A percentile compares a stretch with the other conserved stretches of the same genome.
Conservation (phyloP, 2,888 invertebrate genomes). For the Eulithis testata region DNA sequence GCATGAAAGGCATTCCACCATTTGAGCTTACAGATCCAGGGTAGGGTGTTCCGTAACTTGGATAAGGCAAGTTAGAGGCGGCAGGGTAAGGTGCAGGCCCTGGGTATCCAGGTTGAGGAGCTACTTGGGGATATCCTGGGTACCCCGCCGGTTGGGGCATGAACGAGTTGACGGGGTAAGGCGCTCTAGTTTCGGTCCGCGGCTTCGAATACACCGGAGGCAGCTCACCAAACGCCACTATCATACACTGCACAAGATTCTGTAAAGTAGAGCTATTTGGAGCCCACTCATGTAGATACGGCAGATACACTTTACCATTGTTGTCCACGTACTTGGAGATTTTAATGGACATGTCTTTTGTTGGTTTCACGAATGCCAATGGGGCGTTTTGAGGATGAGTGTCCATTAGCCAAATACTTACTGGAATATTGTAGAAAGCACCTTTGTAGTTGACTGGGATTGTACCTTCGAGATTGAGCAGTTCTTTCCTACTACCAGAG, state of each 20-base stretch:
- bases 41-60: slow-evolving; percentile 76
- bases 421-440: slow-evolving; percentile 96
- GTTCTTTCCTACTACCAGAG: slow-evolving; percentile 92
- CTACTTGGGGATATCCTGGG: slow-evolving; percentile 63
- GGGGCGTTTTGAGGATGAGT: slow-evolving; percentile 99
- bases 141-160: slow-evolving; percentile 79
- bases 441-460: slow-evolving; percentile 97
- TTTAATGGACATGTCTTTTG: slow-evolving; percentile 97
- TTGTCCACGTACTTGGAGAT: slow-evolving; percentile 97
- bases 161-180: slow-evolving; percentile 82
- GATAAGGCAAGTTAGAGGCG: slow-evolving; percentile 78
- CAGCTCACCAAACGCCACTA: slow-evolving; percentile 95
- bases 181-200: slow-evolving; percentile 84
- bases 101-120: slow-evolving; percentile 64
- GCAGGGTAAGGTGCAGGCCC: slow-evolving; percentile 75
- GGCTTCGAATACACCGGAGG: slow-evolving; percentile 96
- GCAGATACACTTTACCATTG: slow-evolving; percentile 97
- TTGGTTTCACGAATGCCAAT: slow-evolving; percentile 97
- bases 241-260: slow-evolving; percentile 95
- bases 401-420: slow-evolving; percentile 98
- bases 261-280: slow-evolving; percentile 92
- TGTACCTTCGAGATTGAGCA: slow-evolving; percentile 95
- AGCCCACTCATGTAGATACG: slow-evolving; percentile 98
- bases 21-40: slow-evolving; percentile 62
- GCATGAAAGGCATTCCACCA: slow-evolving; percentile 56